phyloP scores from a whole-genome alignment of 2,797 vertebrate genomes.

The Poecilia wingei region DNA sequence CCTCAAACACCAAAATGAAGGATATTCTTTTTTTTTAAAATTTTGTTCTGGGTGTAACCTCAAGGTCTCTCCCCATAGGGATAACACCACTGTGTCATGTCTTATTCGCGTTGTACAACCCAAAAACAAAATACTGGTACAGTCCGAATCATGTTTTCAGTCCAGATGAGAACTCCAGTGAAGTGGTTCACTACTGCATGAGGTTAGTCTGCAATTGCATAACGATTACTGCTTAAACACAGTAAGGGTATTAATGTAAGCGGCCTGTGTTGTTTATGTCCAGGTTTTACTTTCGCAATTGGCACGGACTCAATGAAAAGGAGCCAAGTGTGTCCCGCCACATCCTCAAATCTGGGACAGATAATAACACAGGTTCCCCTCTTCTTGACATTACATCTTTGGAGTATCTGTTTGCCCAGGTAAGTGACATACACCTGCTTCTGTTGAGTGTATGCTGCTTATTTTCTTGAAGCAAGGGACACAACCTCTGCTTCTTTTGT shows the following conservation, averaged over 20 bases:
- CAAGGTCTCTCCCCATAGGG: slow-evolving; percentile 70
- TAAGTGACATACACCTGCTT: slow-evolving; percentile 39
- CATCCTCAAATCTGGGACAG: slow-evolving; percentile 34
- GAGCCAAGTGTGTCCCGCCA: slow-evolving; percentile 83
- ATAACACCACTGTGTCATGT: slow-evolving; percentile 88
- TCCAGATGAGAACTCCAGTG: slow-evolving; percentile 60
- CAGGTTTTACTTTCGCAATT: slow-evolving; percentile 92
- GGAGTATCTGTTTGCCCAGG: slow-evolving; percentile 93
- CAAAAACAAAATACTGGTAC: slow-evolving; percentile 81
- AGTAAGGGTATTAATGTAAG: background rate
- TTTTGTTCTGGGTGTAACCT: slow-evolving; percentile 19
- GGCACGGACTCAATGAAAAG: slow-evolving; percentile 85
- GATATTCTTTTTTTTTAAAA: background rate
- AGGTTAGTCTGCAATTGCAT: slow-evolving; percentile 80
- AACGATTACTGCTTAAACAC: background rate
- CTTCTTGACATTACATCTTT: slow-evolving; percentile 87
- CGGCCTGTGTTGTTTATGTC: background rate
- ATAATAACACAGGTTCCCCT: slow-evolving; percentile 63
- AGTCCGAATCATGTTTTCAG: slow-evolving; percentile 88
- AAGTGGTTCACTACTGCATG: slow-evolving; percentile 86
- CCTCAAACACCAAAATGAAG: background rate
- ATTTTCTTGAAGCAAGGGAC: background rate
- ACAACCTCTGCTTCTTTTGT: background rate
- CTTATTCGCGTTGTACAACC: slow-evolving; percentile 88
- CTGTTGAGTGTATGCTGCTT: background rate